Conservation (phyloP, 2,113 vertebrate genomes). For the Oplegnathus fasciatus region DNA sequence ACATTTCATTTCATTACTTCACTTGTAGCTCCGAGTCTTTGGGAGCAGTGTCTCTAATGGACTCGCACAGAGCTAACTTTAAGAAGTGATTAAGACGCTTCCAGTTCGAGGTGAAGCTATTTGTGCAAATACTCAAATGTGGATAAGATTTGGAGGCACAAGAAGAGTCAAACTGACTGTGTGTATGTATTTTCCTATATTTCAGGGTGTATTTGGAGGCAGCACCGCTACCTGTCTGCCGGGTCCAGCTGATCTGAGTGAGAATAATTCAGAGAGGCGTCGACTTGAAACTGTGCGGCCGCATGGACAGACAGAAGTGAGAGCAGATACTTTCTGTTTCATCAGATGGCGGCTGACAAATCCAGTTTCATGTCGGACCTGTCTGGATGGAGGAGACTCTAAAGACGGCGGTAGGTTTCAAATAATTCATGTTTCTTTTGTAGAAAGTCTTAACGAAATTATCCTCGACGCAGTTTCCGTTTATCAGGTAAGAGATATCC, state of each 20-base stretch:
- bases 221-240: slow-evolving; percentile 35
- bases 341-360: background rate
- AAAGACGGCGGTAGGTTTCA: slow-evolving; percentile 23
- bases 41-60: too few species aligned
- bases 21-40: background rate
- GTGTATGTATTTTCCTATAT: background rate
- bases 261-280: slow-evolving; percentile 44
- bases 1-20: background rate
- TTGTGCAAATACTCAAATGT: background rate
- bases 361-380: background rate
- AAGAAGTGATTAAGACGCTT: background rate
- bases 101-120: background rate
- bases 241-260: slow-evolving; percentile 61
- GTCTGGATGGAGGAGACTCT: slow-evolving; percentile 50
- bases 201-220: slow-evolving; percentile 6
- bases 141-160: background rate
- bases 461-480: background rate
- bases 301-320: background rate
- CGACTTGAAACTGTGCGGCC: background rate
- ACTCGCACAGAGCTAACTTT: too few species aligned
- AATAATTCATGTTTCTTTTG: background rate
- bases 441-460: background rate
- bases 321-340: background rate
- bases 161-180: background rate
- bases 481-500: background rate